Base-by-base conservation (phyloP, 35 echinoderm and acorn worm species). In the Apostichopus californicus region DNA sequence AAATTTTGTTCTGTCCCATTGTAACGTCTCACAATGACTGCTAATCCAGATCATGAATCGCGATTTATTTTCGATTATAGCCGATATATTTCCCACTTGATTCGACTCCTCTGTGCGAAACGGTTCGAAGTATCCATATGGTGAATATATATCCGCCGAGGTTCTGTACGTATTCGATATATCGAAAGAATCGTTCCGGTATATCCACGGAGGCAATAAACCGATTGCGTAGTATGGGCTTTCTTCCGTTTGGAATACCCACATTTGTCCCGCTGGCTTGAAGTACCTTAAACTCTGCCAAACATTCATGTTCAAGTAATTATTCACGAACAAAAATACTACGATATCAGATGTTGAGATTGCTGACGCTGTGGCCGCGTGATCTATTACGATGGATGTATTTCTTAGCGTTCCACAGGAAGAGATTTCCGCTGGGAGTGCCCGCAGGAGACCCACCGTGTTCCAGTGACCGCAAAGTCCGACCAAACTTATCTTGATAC, bases 1-100 rank as follows among this genome's bases (percentile, higher is more conserved):
- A 66, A 94, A 90, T 25, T 81, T 79, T 4, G 93, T 94, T 56
- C 93, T 90, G 6, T 94, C 93, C 93, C 93, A 94, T 71, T 90
- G 87, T 26, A 90, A 77, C 1, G 93, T 46, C 34, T 46, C 34
- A 46, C 34, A 46, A 46, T 46, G 34, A 46, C 34, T 46, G 34
- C 34, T 46, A 46, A 46, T 3, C 34, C 34, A 46, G 3, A 46
- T 46, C 34, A 46, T 46, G 34, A 46, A 46, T 46, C 61, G 3
- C 8, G 57, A 63, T 56, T 94, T 94, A 10, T 80, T 82, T 56
- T 61, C 73, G 10, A 93, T 28, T 15, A 26, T 59, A 56, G 22
- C 12, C 13, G 46, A 20, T 11, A 60, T 9, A 53, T 54, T 55
- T 4, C 13, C 52, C 17, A 86, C 54, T 28, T 17, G 61, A 28